Conservation (phyloP, 2,797 vertebrate species). For the Mus caroli region DNA sequence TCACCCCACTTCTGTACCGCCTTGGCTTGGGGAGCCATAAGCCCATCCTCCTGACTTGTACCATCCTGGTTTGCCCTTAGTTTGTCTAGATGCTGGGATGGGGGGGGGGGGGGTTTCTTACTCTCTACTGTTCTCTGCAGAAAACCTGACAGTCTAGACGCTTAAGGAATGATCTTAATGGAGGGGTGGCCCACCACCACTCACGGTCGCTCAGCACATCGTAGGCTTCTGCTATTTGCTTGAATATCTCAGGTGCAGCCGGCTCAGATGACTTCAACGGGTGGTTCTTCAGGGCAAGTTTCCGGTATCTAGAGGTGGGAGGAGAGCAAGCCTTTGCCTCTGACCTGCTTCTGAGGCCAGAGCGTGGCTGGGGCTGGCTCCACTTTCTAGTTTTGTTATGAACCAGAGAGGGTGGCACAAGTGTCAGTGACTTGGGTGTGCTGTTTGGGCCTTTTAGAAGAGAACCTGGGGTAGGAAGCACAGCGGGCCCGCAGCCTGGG, state of each 20-base stretch:
- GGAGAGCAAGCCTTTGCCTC: background rate
- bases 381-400: background rate
- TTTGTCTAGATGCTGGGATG: background rate
- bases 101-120: background rate
- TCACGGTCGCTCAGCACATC: slow-evolving; percentile 97
- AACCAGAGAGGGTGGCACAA: background rate
- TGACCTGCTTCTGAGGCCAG: background rate
- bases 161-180: background rate
- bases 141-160: background rate
- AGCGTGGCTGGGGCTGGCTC: background rate
- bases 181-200: slow-evolving; percentile 71
- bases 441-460: background rate
- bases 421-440: background rate
- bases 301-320: slow-evolving; percentile 91
- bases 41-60: background rate
- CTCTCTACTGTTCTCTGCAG: background rate
- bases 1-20: background rate
- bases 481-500: background rate
- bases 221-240: slow-evolving; percentile 94
- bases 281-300: slow-evolving; percentile 93
- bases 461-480: background rate
- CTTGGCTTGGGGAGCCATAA: background rate
- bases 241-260: slow-evolving; percentile 88
- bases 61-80: background rate
- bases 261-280: slow-evolving; percentile 88